Percentiles rank a stretch among this genome's conserved stretches.
Conservation (phyloP, 2,888 invertebrate genomes). For the Nemoura dubitans region DNA sequence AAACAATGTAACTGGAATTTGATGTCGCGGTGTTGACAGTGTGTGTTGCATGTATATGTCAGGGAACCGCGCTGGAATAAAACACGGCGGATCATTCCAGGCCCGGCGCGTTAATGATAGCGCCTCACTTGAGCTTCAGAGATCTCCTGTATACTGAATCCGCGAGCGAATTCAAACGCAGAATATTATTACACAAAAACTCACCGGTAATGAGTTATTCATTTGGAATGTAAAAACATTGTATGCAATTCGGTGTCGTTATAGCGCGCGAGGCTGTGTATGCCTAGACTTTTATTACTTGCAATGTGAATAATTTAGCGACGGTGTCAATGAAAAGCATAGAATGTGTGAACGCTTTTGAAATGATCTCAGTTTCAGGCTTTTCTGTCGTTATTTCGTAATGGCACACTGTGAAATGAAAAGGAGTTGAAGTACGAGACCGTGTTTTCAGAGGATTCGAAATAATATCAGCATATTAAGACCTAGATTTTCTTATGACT, state of each 20-base stretch:
- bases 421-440: too few relatives aligned
- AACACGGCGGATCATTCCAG: not conserved
- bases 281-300: not conserved
- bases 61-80: not conserved
- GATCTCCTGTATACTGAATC: not conserved
- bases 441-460: too few relatives aligned
- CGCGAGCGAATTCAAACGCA: not conserved
- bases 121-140: not conserved
- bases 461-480: too few relatives aligned
- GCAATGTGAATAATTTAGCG: not conserved
- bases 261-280: not conserved
- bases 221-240: conserved; percentile 7
- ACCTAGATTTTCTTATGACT: too few relatives aligned
- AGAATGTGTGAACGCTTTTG: not conserved
- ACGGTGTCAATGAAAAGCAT: not conserved
- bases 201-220: not conserved
- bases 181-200: not conserved
- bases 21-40: too few relatives aligned
- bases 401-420: too few relatives aligned
- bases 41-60: not conserved
- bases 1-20: too few relatives aligned
- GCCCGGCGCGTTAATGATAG: not conserved
- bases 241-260: not conserved
- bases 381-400: too few relatives aligned
- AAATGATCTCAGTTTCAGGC: too few relatives aligned